Conservation (phyloP, 2,113 vertebrate genomes). For the Lophius piscatorius region DNA sequence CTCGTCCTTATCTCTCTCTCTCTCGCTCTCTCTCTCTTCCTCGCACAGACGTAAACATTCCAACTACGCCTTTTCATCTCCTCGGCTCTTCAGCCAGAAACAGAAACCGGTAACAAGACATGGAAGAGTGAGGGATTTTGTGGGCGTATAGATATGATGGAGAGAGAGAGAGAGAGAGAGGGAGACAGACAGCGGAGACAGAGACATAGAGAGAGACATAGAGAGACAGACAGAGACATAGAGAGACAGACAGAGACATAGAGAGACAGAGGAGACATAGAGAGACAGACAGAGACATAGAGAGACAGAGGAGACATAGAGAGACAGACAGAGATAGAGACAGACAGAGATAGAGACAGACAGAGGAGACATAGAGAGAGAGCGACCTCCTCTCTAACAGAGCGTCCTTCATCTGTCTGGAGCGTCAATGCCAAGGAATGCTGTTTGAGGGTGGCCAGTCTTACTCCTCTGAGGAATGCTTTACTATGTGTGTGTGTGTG, state of each 20-base stretch:
- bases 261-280: conserved; percentile 19
- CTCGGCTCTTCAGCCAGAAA: conserved; percentile 39
- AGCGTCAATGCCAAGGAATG: conserved; percentile 74
- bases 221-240: too few species aligned
- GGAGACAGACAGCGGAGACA: too few species aligned
- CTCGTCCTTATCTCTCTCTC: conserved; percentile 18
- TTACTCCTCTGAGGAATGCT: conserved; percentile 65
- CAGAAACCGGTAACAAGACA: conserved; percentile 31
- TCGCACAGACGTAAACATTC: conserved; percentile 10
- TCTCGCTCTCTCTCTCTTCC: background rate
- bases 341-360: conserved; percentile 1
- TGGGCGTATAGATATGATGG: conserved; percentile 2
- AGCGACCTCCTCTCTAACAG: conserved; percentile 65
- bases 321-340: conserved; percentile 17
- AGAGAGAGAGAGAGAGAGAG: background rate
- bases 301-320: conserved; percentile 8
- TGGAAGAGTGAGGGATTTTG: conserved; percentile 34
- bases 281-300: conserved; percentile 12
- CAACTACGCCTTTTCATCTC: conserved; percentile 44
- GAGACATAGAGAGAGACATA: conserved; percentile 26
- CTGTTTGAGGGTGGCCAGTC: conserved; percentile 66
- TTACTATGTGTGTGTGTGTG: conserved; percentile 22
- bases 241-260: background rate
- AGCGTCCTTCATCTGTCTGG: conserved; percentile 74
- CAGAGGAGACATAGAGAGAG: too few species aligned